Base-by-base conservation (phyloP, 2,797 vertebrate species). In the Neostethus bicornis region DNA sequence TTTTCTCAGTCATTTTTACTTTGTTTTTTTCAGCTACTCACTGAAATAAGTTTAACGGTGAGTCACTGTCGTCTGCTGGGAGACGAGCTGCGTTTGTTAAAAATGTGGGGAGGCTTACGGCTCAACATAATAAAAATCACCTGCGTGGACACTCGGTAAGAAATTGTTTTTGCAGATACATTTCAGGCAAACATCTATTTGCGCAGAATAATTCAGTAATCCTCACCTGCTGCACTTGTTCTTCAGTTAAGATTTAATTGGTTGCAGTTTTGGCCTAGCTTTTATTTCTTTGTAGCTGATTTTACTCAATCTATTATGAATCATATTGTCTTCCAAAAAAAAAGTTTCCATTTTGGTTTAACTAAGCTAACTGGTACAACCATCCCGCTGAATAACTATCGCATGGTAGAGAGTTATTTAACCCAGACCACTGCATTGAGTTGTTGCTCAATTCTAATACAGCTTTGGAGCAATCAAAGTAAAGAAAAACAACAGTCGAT, bases 41-140 rank as follows among this genome's bases (percentile, higher is more conserved):
- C 86, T 9, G 87, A 90, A 6, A 76, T 92, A 3, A 54, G 89
- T 50, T 62, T 92, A 75, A 87, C 87, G 56, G 90, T 92, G 63
- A 81, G 89, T 57, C 85, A 70, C 75, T 88, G 87, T 50, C 88
- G 90, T 52, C 85, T 90, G 48, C 72, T 93, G 41, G 91, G 92
- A 17, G 90, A 93, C 53, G 92, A 93, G 75, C n/a, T 93, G 44
- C 85, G 81, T 17, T 65, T 66, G 60, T 72, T 93, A 53, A 79
- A 81, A n/a, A 78, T 70, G 72, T 92, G 90, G 88, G 91, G 92
- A 1, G 56, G 75, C n/a, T 37, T 90, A 6, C 81, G 60, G 25
- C 76, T 92, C 1, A 61, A 90, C 28, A 75, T 93, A 34, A 61
- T 91, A 34, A 42, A 82, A 57, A 81, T 93, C 61, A 60, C 62